Percentiles rank a stretch among this genome's conserved stretches.
Evolutionary conservation across 2,888 invertebrate species (phyloP).

Genomic region (Pseudanteris insignis): DNA sequence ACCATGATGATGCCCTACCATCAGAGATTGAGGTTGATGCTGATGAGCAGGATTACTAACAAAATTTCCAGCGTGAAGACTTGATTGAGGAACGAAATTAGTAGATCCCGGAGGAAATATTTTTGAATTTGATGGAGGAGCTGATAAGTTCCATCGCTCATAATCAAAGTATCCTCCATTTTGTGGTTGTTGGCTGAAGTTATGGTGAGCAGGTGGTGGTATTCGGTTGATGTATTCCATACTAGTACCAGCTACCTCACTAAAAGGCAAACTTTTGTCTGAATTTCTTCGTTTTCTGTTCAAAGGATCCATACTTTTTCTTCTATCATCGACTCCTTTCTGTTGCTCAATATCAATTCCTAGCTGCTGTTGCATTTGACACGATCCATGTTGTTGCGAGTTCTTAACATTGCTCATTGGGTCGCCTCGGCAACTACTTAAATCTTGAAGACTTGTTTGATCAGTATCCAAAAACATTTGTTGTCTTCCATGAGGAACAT

Average conservation of each 20-base stretch:
- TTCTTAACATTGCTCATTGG: slow-evolving; percentile 82
- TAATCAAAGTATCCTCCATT: slow-evolving; percentile 75
- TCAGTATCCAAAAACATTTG: slow-evolving; percentile 75
- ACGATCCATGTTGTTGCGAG: slow-evolving; percentile 71
- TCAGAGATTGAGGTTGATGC: slow-evolving; percentile 74
- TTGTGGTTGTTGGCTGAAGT: slow-evolving; percentile 70
- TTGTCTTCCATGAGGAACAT: slow-evolving; percentile 70
- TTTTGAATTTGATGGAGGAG: slow-evolving; percentile 71
- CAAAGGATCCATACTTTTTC: slow-evolving; percentile 58
- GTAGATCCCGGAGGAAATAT: slow-evolving; percentile 74
- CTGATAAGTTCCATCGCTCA: slow-evolving; percentile 81
- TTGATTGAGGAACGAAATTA: slow-evolving; percentile 70
- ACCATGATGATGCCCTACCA: slow-evolving; percentile 76
- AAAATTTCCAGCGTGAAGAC: slow-evolving; percentile 69
- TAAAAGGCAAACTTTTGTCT: slow-evolving; percentile 68
- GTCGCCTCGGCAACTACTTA: slow-evolving; percentile 78
- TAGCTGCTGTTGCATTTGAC: slow-evolving; percentile 68
- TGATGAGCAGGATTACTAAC: slow-evolving; percentile 49
- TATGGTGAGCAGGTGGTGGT: slow-evolving; percentile 79
- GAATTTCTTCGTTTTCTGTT: slow-evolving; percentile 72
- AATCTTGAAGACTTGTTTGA: slow-evolving; percentile 74
- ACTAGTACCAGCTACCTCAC: slow-evolving; percentile 68
- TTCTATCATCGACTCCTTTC: slow-evolving; percentile 56
- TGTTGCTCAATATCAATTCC: slow-evolving; percentile 59
- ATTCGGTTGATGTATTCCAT: slow-evolving; percentile 70